Evolutionary conservation across 2,113 vertebrate genomes (phyloP).

Genomic region (Bettongia penicillata): DNA sequence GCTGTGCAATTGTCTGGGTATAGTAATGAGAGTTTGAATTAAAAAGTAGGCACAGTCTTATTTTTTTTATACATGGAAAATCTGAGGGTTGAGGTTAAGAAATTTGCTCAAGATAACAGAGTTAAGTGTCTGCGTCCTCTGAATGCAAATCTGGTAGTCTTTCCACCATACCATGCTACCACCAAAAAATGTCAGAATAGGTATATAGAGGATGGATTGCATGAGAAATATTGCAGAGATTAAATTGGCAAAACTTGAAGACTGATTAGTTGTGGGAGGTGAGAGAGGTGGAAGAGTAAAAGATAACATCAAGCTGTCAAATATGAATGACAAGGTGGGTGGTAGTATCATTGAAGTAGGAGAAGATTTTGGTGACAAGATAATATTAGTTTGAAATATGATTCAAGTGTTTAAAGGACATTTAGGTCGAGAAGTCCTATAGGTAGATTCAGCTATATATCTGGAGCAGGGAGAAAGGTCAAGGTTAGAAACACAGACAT

Average conservation of each 20-base stretch:
- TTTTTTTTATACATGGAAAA: background rate
- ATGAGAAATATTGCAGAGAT: background rate
- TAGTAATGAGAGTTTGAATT: background rate
- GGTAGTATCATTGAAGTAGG: background rate
- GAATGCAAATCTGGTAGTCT: background rate
- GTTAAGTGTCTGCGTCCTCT: background rate
- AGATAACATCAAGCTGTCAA: background rate
- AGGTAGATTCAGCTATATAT: background rate
- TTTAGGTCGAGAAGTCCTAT: background rate
- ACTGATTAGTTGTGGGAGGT: conserved; percentile 2
- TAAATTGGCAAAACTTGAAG: background rate
- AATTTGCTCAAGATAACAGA: background rate
- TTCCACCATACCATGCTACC: background rate
- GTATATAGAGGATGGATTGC: background rate
- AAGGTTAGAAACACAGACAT: background rate
- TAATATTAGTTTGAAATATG: background rate
- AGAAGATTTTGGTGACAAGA: background rate
- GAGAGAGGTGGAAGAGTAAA: background rate
- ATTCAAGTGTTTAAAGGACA: background rate
- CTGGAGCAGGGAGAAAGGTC: background rate
- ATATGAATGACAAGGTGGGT: background rate
- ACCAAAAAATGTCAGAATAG: background rate
- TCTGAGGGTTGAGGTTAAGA: background rate
- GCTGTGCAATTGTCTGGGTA: background rate
- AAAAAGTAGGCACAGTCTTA: background rate